phyloP scores from a whole-genome alignment of 2,113 vertebrate genomes.

The Gymnogyps californianus region DNA sequence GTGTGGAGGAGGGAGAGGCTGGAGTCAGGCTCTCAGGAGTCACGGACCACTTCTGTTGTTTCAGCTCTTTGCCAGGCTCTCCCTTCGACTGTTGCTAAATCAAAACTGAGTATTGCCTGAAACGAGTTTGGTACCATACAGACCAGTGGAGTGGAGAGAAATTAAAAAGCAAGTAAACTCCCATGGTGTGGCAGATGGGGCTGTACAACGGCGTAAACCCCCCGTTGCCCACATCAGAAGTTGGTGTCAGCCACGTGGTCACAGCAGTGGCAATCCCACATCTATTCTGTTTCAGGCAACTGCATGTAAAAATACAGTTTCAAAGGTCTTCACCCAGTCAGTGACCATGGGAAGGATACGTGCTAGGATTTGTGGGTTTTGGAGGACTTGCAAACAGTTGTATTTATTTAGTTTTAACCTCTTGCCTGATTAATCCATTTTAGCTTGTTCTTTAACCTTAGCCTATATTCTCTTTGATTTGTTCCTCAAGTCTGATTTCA shows the following conservation, averaged over 20 bases:
- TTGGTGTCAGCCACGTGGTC: rapidly evolving
- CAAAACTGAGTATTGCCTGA: not conserved
- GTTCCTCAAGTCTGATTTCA: not conserved
- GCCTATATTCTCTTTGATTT: not conserved
- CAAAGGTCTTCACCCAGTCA: not conserved
- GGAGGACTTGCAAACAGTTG: not conserved
- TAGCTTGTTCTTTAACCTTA: not conserved
- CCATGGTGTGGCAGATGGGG: not conserved
- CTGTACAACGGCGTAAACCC: not conserved
- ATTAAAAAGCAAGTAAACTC: not conserved
- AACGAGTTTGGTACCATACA: not conserved
- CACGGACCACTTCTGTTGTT: not conserved
- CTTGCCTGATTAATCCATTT: not conserved
- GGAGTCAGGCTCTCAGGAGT: not conserved
- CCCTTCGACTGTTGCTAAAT: not conserved
- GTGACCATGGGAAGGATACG: not conserved
- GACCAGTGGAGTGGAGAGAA: not conserved
- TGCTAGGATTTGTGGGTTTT: not conserved
- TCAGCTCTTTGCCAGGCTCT: not conserved
- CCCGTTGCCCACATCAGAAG: not conserved
- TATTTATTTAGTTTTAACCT: not conserved
- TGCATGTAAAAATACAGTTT: not conserved
- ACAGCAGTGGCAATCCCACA: not conserved
- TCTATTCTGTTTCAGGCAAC: not conserved
- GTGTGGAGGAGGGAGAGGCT: not conserved